phyloP scores from a whole-genome alignment of 2,888 invertebrate genomes.

The Spilarctia lutea region DNA sequence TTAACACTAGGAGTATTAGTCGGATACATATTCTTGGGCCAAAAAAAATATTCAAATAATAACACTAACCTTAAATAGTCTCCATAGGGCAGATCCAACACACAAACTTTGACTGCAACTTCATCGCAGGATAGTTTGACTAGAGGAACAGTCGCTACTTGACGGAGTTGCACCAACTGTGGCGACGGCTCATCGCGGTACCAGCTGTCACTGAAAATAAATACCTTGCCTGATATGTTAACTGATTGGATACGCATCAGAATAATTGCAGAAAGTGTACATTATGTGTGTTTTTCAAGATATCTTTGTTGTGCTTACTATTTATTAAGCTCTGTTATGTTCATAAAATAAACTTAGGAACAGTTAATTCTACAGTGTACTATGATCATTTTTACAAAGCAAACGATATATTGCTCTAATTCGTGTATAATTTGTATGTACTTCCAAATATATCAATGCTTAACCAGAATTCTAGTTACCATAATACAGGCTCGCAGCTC shows the following conservation, averaged over 20 bases:
- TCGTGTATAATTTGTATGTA: neutral
- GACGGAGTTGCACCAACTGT: conserved; percentile 51
- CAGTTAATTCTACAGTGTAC: no score
- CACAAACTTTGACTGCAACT: conserved; percentile 61
- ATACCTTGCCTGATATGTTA: no score
- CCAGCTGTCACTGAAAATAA: conserved; percentile 58
- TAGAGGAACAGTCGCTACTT: conserved; percentile 38
- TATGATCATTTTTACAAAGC: no score
- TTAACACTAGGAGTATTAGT: neutral
- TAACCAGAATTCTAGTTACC: neutral
- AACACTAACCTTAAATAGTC: conserved; percentile 59
- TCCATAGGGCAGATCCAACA: conserved; percentile 59
- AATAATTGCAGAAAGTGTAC: neutral
- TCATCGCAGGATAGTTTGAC: conserved; percentile 51
- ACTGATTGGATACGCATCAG: neutral
- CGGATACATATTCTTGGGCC: no score
- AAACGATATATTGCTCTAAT: no score
- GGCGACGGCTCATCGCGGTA: conserved; percentile 56
- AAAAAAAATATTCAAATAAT: neutral
- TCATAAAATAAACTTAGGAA: no score
- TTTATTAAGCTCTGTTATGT: no score
- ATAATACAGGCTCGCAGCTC: neutral
- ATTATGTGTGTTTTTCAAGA: no score
- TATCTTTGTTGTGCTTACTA: no score
- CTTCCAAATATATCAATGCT: no score